Conservation (phyloP, 2,113 vertebrate species). For the Cariama cristata region DNA sequence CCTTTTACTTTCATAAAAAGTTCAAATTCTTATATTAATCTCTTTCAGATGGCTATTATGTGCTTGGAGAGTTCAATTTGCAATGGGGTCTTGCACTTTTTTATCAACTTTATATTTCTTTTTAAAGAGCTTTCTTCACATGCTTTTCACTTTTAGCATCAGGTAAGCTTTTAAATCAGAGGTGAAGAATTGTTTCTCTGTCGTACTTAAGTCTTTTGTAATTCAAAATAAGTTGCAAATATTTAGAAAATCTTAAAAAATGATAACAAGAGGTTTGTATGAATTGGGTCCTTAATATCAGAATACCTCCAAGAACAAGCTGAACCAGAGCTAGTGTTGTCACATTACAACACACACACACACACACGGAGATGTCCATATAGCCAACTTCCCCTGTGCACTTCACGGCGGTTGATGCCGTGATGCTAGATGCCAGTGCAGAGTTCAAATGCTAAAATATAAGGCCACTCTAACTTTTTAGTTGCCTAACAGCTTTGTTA, state of each 20-base stretch:
- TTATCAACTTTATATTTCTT: not conserved
- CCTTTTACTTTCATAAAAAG: not conserved
- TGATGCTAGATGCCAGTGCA: not conserved
- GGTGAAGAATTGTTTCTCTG: not conserved
- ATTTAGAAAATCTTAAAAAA: not conserved
- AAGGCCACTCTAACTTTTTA: not conserved
- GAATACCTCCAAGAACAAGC: not conserved
- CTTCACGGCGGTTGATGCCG: not conserved
- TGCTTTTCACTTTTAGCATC: not conserved
- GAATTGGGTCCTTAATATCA: not conserved
- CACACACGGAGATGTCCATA: not conserved
- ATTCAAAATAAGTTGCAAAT: not conserved
- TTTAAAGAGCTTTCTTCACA: not conserved
- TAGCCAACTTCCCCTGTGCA: not conserved
- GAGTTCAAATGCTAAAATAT: not conserved
- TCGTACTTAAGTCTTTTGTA: not conserved
- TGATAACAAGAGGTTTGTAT: not conserved
- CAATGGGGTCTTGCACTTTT: not conserved
- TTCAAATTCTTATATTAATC: not conserved
- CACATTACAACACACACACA: fast-evolving
- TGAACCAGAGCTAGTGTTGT: not conserved
- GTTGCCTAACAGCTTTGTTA: not conserved
- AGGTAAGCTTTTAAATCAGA: not conserved
- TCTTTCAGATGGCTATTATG: not conserved
- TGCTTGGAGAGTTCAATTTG: not conserved